Conservation (phyloP, 2,888 invertebrate species). For the Operophtera brumata region DNA sequence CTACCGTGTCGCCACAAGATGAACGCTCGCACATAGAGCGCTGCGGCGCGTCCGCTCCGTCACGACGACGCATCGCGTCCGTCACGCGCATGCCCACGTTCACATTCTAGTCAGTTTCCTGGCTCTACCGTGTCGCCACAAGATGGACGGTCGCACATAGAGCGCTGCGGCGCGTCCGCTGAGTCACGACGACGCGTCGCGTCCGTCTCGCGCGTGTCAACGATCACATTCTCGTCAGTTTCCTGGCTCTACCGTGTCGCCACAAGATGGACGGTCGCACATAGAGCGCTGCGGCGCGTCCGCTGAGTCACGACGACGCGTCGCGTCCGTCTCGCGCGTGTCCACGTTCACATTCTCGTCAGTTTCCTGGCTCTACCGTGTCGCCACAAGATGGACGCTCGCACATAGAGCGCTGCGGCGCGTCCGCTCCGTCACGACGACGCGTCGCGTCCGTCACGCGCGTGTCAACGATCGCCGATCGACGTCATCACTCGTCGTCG, state of each 20-base stretch:
- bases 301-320: no score
- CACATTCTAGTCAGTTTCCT: no score
- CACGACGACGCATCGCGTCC: no score
- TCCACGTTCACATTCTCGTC: slow-evolving; percentile 24
- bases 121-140: no score
- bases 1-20: no score
- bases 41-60: no score
- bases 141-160: slow-evolving; percentile 18
- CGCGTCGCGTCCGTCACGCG: slow-evolving; percentile 38
- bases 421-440: slow-evolving; percentile 36
- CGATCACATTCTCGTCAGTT: slow-evolving; percentile 15
- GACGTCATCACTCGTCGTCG: slow-evolving; percentile 38
- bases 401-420: slow-evolving; percentile 19
- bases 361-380: no score
- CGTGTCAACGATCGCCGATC: slow-evolving; percentile 34
- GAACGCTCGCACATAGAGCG: no score
- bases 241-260: no score
- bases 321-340: slow-evolving; percentile 37
- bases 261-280: slow-evolving; percentile 16
- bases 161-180: slow-evolving; percentile 18
- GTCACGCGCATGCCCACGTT: no score
- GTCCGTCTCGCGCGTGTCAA: slow-evolving; percentile 38
- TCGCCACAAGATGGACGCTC: slow-evolving; percentile 10
- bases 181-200: slow-evolving; percentile 35
- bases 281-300: slow-evolving; percentile 20